A percentile compares a stretch with the other conserved stretches of the same genome.
Evolutionary conservation across 2,888 invertebrate genomes (phyloP).

Genomic region (Tuta absoluta): DNA sequence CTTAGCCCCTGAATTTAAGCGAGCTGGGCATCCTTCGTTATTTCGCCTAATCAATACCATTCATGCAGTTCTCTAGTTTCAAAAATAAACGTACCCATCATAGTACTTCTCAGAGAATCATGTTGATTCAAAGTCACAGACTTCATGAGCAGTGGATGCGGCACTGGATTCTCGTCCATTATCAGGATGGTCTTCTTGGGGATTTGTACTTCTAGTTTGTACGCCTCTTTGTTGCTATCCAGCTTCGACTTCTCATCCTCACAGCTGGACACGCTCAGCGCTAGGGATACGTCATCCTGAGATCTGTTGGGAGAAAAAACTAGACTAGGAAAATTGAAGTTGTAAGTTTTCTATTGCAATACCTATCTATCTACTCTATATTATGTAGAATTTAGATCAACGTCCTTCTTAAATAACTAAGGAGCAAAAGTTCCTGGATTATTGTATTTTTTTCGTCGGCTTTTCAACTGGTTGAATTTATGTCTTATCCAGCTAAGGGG

Average conservation of each 20-base stretch:
- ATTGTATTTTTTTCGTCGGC: too few relatives aligned
- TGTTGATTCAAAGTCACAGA: conserved; percentile 72
- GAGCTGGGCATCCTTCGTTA: too few relatives aligned
- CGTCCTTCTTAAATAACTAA: too few relatives aligned
- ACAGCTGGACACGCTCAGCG: conserved; percentile 75
- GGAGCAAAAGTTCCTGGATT: too few relatives aligned
- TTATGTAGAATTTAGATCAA: too few relatives aligned
- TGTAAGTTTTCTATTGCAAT: too few relatives aligned
- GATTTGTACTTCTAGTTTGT: conserved; percentile 48
- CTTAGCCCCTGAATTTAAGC: too few relatives aligned
- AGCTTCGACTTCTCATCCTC: conserved; percentile 75
- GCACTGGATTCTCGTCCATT: conserved; percentile 67
- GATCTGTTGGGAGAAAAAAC: conserved; percentile 56
- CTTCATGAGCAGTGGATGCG: conserved; percentile 76
- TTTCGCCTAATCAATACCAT: too few relatives aligned
- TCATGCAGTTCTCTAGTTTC: too few relatives aligned
- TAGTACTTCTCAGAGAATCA: conserved; percentile 66
- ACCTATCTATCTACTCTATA: too few relatives aligned
- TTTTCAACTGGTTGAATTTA: too few relatives aligned
- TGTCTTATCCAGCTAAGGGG: too few relatives aligned
- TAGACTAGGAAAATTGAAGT: neutral
- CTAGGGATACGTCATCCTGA: conserved; percentile 76
- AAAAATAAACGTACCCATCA: conserved; percentile 66
- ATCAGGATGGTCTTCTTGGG: conserved; percentile 71
- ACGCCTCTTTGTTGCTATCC: conserved; percentile 54